A percentile compares a stretch with the other conserved stretches of the same genome.
Evolutionary conservation across 2,797 vertebrate species (phyloP).

Genomic region (Acanthiza pusilla): DNA sequence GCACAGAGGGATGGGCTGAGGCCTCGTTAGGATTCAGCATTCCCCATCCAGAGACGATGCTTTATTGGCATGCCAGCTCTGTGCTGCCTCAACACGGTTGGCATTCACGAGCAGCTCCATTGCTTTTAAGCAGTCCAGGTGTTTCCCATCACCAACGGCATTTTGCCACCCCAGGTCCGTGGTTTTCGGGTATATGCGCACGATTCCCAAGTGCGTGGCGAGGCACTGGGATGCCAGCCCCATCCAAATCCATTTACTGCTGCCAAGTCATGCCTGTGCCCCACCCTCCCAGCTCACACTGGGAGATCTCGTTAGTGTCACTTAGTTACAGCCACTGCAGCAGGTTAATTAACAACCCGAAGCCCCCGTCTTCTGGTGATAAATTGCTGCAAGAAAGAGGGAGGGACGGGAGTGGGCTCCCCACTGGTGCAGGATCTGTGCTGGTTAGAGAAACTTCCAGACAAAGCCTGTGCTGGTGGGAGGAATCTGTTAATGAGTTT

Average conservation of each 20-base stretch:
- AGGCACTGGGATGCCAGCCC: neutral
- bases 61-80: neutral
- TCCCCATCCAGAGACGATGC: neutral
- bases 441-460: neutral
- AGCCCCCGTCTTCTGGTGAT: neutral
- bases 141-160: neutral
- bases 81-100: fast-evolving
- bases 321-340: neutral
- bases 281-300: fast-evolving
- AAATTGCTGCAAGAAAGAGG: neutral
- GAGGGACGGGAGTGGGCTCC: neutral
- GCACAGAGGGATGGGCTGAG: neutral
- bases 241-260: neutral
- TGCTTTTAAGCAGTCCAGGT: neutral
- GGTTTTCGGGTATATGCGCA: fast-evolving
- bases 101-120: fast-evolving
- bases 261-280: neutral
- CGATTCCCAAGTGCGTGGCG: neutral
- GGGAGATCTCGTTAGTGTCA: fast-evolving
- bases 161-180: fast-evolving
- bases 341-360: neutral
- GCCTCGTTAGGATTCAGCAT: neutral
- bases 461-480: neutral
- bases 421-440: fast-evolving
- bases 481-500: neutral